Conservation (phyloP, 2,113 vertebrate genomes). For the Montifringilla adamsi region DNA sequence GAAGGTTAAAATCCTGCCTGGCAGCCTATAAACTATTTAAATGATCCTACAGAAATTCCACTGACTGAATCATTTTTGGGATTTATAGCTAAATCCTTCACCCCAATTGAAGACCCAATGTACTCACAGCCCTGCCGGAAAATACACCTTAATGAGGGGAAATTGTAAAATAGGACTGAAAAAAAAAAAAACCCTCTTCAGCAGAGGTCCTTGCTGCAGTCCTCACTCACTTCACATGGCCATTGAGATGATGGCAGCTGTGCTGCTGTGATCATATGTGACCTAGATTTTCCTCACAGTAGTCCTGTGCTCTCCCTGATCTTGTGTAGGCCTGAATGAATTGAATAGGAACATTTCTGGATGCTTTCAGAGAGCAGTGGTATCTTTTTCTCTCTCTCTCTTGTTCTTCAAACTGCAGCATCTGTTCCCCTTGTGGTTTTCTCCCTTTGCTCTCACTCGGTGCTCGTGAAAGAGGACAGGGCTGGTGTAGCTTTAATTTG, state of each 20-base stretch:
- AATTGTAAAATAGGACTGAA: not conserved
- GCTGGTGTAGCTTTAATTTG: constrained; percentile 35
- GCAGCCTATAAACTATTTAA: constrained; percentile 32
- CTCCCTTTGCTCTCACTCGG: constrained; percentile 34
- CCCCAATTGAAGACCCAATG: constrained; percentile 14
- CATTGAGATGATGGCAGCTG: constrained; percentile 14
- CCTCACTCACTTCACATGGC: not conserved
- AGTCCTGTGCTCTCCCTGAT: constrained; percentile 27
- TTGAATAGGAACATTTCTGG: constrained; percentile 29
- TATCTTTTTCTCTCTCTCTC: constrained; percentile 23
- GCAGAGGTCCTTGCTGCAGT: constrained; percentile 13
- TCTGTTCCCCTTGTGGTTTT: constrained; percentile 44
- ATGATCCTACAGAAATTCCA: constrained; percentile 10
- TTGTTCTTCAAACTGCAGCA: constrained; percentile 47
- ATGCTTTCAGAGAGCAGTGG: constrained; percentile 47
- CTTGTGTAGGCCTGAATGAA: constrained; percentile 14
- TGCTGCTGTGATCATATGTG: constrained; percentile 45
- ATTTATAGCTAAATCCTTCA: constrained; percentile 24
- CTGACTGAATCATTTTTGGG: constrained; percentile 16
- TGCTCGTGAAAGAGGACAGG: constrained; percentile 29
- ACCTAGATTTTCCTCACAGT: constrained; percentile 52
- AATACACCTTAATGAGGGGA: constrained; percentile 36
- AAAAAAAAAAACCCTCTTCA: not conserved
- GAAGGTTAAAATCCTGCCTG: constrained; percentile 27
- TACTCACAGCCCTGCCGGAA: not conserved